Conservation (phyloP, 1,140 invertebrate species). For the Hyphantria cunea region DNA sequence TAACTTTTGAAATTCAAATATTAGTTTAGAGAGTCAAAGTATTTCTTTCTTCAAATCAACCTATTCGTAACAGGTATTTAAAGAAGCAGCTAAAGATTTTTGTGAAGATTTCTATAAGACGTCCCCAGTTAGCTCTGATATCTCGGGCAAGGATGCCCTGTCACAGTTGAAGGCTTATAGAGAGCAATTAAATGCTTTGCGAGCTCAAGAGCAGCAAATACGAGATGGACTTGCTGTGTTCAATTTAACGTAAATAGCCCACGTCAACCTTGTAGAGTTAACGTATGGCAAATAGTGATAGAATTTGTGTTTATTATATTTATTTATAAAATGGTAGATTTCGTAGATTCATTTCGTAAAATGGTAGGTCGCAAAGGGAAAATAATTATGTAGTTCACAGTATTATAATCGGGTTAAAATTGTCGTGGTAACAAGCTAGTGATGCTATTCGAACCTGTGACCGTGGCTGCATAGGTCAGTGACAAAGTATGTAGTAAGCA, state of each 20-base stretch:
- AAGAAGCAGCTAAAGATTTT: constrained; percentile 84
- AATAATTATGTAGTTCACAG: no score
- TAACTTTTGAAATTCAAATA: no score
- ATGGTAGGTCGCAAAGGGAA: no score
- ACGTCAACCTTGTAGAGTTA: background rate
- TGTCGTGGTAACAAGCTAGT: no score
- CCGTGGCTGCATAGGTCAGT: no score
- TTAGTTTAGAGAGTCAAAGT: no score
- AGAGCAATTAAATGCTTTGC: constrained; percentile 83
- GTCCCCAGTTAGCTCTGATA: constrained; percentile 84
- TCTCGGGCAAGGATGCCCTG: constrained; percentile 85
- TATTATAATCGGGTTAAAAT: no score
- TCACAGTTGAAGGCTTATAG: constrained; percentile 83
- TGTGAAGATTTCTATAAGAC: constrained; percentile 84
- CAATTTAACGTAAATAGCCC: constrained; percentile 77
- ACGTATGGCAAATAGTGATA: background rate
- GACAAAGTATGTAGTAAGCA: no score
- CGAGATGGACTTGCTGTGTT: constrained; percentile 88
- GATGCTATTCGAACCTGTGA: no score
- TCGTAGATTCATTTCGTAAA: no score
- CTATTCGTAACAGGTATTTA: constrained; percentile 75
- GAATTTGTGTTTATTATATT: background rate
- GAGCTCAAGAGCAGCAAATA: constrained; percentile 85
- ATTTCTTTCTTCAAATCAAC: no score
- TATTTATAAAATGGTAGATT: background rate